phyloP scores from a whole-genome alignment of 2,113 vertebrate genomes.

The Hippocampus abdominalis region DNA sequence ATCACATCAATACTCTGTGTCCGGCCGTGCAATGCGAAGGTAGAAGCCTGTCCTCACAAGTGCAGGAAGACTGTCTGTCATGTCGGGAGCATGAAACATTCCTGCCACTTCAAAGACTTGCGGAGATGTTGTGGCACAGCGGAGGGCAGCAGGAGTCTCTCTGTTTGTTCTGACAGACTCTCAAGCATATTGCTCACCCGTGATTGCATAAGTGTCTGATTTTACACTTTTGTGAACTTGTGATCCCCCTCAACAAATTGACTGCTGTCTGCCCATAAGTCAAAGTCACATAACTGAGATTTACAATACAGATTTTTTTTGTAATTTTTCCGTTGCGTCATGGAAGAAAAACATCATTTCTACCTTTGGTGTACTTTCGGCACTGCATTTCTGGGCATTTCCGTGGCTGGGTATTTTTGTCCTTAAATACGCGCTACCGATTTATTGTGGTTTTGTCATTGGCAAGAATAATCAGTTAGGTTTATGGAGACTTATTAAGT shows the following conservation, averaged over 20 bases:
- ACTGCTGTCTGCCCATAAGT: background rate
- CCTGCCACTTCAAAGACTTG: constrained; percentile 42
- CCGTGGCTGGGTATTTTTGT: too few species aligned
- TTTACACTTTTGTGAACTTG: background rate
- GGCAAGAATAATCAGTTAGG: background rate
- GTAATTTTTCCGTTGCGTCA: constrained; percentile 7
- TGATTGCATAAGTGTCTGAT: background rate
- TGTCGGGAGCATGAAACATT: constrained; percentile 31
- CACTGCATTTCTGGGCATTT: background rate
- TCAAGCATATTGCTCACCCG: background rate
- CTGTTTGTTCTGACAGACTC: background rate
- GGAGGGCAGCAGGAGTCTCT: background rate
- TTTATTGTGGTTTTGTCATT: background rate
- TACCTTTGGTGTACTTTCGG: background rate
- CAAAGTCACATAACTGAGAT: background rate
- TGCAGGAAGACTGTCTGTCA: constrained; percentile 35
- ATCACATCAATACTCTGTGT: constrained; percentile 41
- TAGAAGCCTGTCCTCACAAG: constrained; percentile 9
- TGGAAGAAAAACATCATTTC: background rate
- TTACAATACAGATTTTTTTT: too few species aligned
- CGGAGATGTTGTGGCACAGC: constrained; percentile 7
- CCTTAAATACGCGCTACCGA: background rate
- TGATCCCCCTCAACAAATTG: constrained; percentile 1
- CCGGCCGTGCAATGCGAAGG: constrained; percentile 18
- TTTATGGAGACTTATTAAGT: background rate